phyloP scores from a whole-genome alignment of 2,797 vertebrate species.

The Myotis myotis region DNA sequence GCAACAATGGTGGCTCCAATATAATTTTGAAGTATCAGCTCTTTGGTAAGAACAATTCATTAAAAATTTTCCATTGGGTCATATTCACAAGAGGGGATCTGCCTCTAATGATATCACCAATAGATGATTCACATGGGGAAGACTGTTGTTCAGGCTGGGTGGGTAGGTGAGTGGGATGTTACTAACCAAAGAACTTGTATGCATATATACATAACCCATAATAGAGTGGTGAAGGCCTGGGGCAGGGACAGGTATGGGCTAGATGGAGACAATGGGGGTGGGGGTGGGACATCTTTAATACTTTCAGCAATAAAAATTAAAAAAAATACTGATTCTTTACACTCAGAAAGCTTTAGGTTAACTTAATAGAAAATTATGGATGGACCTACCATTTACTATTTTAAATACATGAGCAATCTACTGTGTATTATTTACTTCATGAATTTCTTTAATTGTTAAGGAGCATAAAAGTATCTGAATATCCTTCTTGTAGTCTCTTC shows the following conservation, averaged over 20 bases:
- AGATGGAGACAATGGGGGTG: too few relatives aligned
- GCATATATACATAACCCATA: too few relatives aligned
- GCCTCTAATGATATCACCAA: neutral
- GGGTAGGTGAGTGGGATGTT: too few relatives aligned
- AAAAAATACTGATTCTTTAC: neutral
- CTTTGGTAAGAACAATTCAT: neutral
- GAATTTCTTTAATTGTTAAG: slow-evolving; percentile 1
- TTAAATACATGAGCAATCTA: neutral
- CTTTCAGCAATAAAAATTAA: neutral
- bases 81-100: neutral
- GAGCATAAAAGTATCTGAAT: neutral
- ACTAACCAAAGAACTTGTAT: too few relatives aligned
- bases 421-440: neutral
- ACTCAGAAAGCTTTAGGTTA: neutral
- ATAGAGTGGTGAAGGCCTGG: too few relatives aligned
- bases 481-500: neutral
- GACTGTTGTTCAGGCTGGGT: neutral
- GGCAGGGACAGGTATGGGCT: too few relatives aligned
- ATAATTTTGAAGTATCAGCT: neutral
- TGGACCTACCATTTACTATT: neutral
- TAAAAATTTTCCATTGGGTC: neutral
- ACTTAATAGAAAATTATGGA: neutral
- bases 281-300: too few relatives aligned
- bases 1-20: neutral
- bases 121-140: neutral